Evolutionary conservation across 2,113 vertebrate genomes (phyloP), one percentile per base, ranked within the genome.

Genomic region (Natator depressus): DNA sequence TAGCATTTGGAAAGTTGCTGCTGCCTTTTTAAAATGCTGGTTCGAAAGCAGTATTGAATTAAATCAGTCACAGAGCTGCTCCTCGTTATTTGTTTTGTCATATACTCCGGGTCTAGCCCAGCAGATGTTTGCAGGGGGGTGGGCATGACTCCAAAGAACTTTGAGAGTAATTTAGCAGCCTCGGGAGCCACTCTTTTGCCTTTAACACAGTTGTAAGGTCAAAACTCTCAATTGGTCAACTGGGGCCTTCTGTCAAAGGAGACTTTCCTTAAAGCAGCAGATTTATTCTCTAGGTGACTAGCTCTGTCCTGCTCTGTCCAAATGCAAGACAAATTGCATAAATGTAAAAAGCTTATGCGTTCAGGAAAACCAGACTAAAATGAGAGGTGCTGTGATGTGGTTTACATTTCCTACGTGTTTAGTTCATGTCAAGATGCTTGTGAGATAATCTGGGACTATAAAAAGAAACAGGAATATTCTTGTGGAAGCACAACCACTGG

Each of bases 311-410:
- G 29, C 75, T 80, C 49, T 31, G 4, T 82, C 42, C 62, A 54
- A 31, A 22, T 38, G 87, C 42, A 47, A 10, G 8, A 2, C 1
- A 3, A 84, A 46, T 47, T 8, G 24, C 0, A 0, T 89, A 53
- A 35, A 24, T 79, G 76, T 20, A 19, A 38, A 31, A 78, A 17
- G 4, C 6, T 54, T 2, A 1, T 89, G 83, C 76, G 49, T 49
- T 75, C 59, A 49, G 38, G 31, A 55, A 38, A 49, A 82, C 3
- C 57, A 81, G 92, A 85, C 20, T 38, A 82, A 79, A 79, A 24
- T 0, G 5, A 80, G 47, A 89, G 12, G 9, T 80, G 10, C 20
- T 20, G 57, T 42, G 50, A 2, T 55, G 5, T 29, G 65, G 62
- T 11, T 54, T 31, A 14, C 55, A 12, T 59, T 5, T 82, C 19